Conservation (phyloP, 2,797 vertebrate species). For the Falco concolor region DNA sequence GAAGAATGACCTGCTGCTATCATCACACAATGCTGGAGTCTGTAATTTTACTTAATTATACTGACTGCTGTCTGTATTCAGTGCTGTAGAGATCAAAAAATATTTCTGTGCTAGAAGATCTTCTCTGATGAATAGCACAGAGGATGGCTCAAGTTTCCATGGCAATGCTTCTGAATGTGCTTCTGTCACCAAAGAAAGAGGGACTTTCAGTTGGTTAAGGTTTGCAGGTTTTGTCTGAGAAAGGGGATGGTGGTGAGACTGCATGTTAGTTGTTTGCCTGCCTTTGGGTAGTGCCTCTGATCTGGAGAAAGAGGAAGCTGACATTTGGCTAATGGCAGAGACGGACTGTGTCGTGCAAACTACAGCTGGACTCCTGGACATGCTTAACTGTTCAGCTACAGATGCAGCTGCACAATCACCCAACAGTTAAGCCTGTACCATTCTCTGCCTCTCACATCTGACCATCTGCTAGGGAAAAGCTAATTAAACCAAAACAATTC, state of each 20-base stretch:
- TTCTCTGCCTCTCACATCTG: conserved; percentile 56
- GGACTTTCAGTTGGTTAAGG: background rate
- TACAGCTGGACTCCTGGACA: conserved; percentile 43
- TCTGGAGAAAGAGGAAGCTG: background rate
- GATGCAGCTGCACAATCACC: conserved; percentile 49
- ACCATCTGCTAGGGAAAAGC: conserved; percentile 58
- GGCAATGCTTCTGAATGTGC: conserved; percentile 40
- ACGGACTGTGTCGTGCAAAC: background rate
- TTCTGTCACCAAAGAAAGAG: conserved; percentile 33
- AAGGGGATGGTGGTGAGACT: background rate
- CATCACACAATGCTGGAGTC: background rate
- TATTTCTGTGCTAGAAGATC: conserved; percentile 6
- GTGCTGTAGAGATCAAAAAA: background rate
- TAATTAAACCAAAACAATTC: conserved; percentile 38
- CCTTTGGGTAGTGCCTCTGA: background rate
- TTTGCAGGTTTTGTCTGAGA: background rate
- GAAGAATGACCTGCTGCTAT: background rate
- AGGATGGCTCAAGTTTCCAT: conserved; percentile 48
- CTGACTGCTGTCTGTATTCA: background rate
- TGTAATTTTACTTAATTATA: background rate
- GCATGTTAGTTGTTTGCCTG: background rate
- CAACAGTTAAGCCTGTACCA: conserved; percentile 51
- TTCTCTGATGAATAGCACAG: conserved; percentile 1
- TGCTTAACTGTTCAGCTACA: conserved; percentile 22
- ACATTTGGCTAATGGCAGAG: conserved; percentile 15